Base-by-base conservation (phyloP, 2,888 invertebrate species). In the Prenolepis imparis region DNA sequence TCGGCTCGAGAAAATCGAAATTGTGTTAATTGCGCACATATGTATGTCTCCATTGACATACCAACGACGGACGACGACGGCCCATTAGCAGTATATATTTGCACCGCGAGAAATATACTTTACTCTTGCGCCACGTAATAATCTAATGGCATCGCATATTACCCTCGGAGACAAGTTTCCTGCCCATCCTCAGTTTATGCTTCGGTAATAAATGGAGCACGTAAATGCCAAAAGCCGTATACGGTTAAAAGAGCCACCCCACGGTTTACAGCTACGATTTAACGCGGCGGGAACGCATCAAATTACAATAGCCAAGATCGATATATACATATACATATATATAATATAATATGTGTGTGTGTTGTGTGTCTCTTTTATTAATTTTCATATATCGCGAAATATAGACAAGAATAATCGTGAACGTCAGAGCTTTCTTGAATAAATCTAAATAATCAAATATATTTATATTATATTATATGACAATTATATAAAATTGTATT, bases 101-200 rank as follows among this genome's bases (percentile, higher is more conserved):
- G 70, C 78, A 59, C 70, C 59, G 70, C 44, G 78, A 70, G 68
- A 70, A 57, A 70, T 44, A 78, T 70, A 44, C 78, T 78, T 70
- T 21, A 59, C 70, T 70, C n/a, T 39, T 70, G 70, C 78, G 78
- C 70, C 78, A 70, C 78, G 59, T 59, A 78, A 78, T 78, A 78
- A 78, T 78, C 78, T 78, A 78, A 78, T 78, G 78, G 78, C 70
- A 67, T 78, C 78, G 70, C 32, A 59, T 70, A 24, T 59, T 78
- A 78, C 12, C 32, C 70, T 1, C 8, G 48, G 44, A 67, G 77
- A 77, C 78, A 44, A 32, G 78, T 70, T 78, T 78, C 70, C 78
- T 78, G 78, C 78, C 70, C 70, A 70, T 78, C 78, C 70, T 78
- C 78, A 57, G 78, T 78, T 78, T 78, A 78, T 78, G 70, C 70